Evolutionary conservation across 2,888 invertebrate species (phyloP).

Genomic region (Pristionchus entomophagus): DNA sequence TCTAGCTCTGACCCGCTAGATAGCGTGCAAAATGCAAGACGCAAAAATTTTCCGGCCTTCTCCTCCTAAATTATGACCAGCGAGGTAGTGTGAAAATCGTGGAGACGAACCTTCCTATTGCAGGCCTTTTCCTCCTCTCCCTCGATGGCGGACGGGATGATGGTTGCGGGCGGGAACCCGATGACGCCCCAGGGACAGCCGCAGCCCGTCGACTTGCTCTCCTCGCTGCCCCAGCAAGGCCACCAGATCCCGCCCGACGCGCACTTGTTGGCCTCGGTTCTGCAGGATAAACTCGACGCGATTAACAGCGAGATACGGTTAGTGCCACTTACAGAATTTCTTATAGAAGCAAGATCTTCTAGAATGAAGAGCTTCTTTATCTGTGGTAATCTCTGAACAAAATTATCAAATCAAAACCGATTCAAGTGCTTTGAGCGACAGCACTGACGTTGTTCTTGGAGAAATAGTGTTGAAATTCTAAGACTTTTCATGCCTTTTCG

Average conservation of each 20-base stretch:
- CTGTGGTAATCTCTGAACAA: too few relatives aligned
- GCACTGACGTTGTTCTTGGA: too few relatives aligned
- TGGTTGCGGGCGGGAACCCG: slow-evolving; percentile 52
- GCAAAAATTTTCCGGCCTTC: too few relatives aligned
- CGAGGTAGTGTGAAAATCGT: too few relatives aligned
- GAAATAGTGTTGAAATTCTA: too few relatives aligned
- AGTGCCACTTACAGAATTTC: neutral
- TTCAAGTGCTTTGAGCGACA: too few relatives aligned
- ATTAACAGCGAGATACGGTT: slow-evolving; percentile 96
- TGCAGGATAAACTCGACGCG: slow-evolving; percentile 98
- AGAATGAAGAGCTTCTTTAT: too few relatives aligned
- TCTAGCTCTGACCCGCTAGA: too few relatives aligned
- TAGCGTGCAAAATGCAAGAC: too few relatives aligned
- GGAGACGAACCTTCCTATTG: neutral
- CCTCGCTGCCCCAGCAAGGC: slow-evolving; percentile 83
- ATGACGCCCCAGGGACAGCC: slow-evolving; percentile 14
- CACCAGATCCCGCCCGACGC: slow-evolving; percentile 85
- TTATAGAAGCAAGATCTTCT: neutral
- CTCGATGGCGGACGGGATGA: slow-evolving; percentile 56
- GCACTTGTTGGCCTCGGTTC: slow-evolving; percentile 96
- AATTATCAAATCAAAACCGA: too few relatives aligned
- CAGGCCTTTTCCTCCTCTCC: slow-evolving; percentile 66
- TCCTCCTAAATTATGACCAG: too few relatives aligned
- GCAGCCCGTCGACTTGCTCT: slow-evolving; percentile 34
- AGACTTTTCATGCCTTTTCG: too few relatives aligned